Conservation (phyloP, 2,888 invertebrate genomes). For the Acleris cristana region DNA sequence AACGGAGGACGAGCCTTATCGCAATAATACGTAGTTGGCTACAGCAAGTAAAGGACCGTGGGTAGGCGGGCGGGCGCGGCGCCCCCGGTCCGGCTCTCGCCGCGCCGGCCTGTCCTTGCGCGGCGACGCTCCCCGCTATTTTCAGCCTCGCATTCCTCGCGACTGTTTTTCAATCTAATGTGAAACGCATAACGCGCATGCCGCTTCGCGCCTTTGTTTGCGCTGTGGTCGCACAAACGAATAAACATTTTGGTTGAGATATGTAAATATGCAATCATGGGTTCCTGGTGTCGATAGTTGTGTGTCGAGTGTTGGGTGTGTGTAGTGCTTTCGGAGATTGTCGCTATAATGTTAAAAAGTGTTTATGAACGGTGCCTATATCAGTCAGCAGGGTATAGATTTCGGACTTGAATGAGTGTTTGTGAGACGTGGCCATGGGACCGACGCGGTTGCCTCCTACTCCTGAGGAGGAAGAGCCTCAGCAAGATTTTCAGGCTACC, state of each 20-base stretch:
- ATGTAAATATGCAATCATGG: constrained; percentile 10
- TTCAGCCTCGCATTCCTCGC: constrained; percentile 81
- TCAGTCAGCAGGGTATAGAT: constrained; percentile 48
- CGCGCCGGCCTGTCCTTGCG: constrained; percentile 72
- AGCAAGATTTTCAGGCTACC: constrained; percentile 51
- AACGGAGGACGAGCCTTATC: too few relatives aligned
- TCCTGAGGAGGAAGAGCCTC: constrained; percentile 72
- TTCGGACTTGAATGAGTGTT: constrained; percentile 37
- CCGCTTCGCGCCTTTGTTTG: constrained; percentile 75
- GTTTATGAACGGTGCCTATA: constrained; percentile 56
- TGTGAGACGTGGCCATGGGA: constrained; percentile 65
- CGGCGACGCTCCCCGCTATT: constrained; percentile 80
- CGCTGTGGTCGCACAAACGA: constrained; percentile 55
- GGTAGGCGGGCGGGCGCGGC: constrained; percentile 26
- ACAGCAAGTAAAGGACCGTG: too few relatives aligned
- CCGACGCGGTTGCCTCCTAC: constrained; percentile 73
- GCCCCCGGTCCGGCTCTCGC: constrained; percentile 44
- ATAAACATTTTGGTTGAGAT: constrained; percentile 43
- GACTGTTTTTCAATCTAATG: constrained; percentile 82
- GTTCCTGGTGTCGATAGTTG: background rate
- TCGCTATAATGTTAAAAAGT: constrained; percentile 57
- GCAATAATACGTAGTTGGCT: too few relatives aligned
- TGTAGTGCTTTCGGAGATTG: constrained; percentile 9
- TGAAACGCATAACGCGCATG: constrained; percentile 78
- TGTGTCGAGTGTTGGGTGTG: constrained; percentile 19